Evolutionary conservation across 2,888 invertebrate genomes (phyloP), one percentile per base, ranked within the genome.

Genomic region (Diarsia mendica): DNA sequence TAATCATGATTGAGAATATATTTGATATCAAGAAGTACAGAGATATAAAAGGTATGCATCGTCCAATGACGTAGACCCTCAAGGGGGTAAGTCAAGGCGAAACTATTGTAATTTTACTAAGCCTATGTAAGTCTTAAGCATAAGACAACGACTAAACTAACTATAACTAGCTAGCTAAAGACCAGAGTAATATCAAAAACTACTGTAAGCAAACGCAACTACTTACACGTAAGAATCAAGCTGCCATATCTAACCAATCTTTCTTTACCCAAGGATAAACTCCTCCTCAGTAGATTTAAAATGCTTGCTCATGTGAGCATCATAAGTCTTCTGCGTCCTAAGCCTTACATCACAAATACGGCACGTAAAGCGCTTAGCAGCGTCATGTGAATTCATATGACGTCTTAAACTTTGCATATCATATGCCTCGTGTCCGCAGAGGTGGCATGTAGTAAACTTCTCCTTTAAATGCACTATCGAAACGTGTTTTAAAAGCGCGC

Each of bases 331-430:
- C n/a, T 68, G 70, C 39, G 65, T 72, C 10, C 65, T 94, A 79
- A 96, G 97, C 1, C 90, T 90, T 75, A 94, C 93, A 6, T 92
- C 92, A 79, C 96, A 96, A 67, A 92, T 83, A 3, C 90, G 89
- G 80, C 96, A 96, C 53, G 91, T 89, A 61, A 92, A 95, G 13
- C 93, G 92, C 65, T 79, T 79, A 2, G 53, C 6, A 1, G 72
- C 72, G 39, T 75, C 80, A 9, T 89, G 88, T 0, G 67, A 39
- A 0, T 75, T 58, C 71, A 84, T 72, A 44, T 89, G 89, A 4
- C 75, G 77, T 18, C 65, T 78, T 61, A 89, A 64, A 5, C 75
- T 64, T 1, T 67, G 67, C 28, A 67, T 51, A 61, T 86, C 82
- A 18, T 81, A 89, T 0, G 75, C 77, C 20, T 82, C 77, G 6